These are phyloP conservation scores for Drosophila borealis DNA, from an alignment of 2,888 invertebrate species.

Conservation along the genomic window DNA sequence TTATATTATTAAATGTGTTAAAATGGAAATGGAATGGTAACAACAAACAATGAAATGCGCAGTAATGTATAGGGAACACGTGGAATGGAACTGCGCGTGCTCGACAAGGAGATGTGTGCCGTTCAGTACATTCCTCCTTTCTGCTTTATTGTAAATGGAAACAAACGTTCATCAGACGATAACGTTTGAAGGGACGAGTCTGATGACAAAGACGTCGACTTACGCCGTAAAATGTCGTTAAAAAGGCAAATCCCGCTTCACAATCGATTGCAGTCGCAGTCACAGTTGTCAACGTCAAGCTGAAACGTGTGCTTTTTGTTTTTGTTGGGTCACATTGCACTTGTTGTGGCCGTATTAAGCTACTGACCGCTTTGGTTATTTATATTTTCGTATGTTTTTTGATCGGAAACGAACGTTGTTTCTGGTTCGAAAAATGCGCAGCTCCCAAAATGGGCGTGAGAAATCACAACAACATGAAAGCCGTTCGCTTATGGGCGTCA, in stretches of 20 bases:
- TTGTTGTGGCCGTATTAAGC: constrained; percentile 28
- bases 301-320: constrained; percentile 19
- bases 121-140: constrained; percentile 1
- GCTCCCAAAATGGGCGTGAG: constrained; percentile 73
- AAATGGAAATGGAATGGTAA: too few relatives aligned
- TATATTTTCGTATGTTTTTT: constrained; percentile 3
- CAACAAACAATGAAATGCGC: too few relatives aligned
- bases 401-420: constrained; percentile 33
- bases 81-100: constrained; percentile 52
- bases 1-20: too few relatives aligned
- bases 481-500: constrained; percentile 55
- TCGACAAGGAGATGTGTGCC: not conserved
- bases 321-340: constrained; percentile 16
- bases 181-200: constrained; percentile 11
- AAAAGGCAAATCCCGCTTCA: constrained; percentile 15
- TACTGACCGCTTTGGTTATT: constrained; percentile 11
- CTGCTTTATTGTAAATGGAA: constrained; percentile 6
- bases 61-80: not conserved
- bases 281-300: constrained; percentile 18
- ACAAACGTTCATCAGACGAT: constrained; percentile 30
- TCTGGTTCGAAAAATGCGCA: constrained; percentile 13
- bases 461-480: constrained; percentile 53
- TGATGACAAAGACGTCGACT: constrained; percentile 3
- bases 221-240: constrained; percentile 45
- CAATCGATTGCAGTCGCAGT: not conserved